Evolutionary conservation across 2,113 vertebrate genomes (phyloP).

Genomic region (Stegastes partitus): DNA sequence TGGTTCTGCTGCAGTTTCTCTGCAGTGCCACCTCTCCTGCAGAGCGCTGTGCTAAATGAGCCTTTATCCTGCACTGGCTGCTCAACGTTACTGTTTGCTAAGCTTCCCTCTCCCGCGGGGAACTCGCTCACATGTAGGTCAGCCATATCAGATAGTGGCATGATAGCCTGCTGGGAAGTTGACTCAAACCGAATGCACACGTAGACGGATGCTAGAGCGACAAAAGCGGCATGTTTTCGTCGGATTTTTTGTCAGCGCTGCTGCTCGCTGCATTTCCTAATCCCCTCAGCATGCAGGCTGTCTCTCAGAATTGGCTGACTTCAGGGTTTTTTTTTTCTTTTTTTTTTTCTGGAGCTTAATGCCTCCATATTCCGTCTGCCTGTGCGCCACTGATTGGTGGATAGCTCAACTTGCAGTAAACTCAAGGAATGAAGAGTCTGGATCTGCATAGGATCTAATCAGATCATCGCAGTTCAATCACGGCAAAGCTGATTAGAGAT

Average conservation of each 20-base stretch:
- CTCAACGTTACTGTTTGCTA: constrained; percentile 29
- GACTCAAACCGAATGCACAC: constrained; percentile 36
- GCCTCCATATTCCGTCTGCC: constrained; percentile 14
- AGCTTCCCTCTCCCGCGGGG: constrained; percentile 56
- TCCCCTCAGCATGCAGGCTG: constrained; percentile 33
- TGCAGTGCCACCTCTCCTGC: constrained; percentile 60
- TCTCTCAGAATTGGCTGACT: constrained; percentile 44
- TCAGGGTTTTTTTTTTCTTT: constrained; percentile 47
- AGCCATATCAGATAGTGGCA: constrained; percentile 63
- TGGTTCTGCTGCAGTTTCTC: constrained; percentile 51
- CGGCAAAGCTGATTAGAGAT: constrained; percentile 52
- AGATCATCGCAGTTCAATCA: constrained; percentile 47
- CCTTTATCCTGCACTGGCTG: constrained; percentile 45
- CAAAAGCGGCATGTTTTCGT: constrained; percentile 4
- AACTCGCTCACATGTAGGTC: constrained; percentile 76
- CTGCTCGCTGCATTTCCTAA: constrained; percentile 13
- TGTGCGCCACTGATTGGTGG: constrained; percentile 20
- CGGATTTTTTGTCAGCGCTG: not conserved
- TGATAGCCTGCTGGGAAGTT: constrained; percentile 51
- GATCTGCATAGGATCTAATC: constrained; percentile 39
- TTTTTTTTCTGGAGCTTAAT: constrained; percentile 23
- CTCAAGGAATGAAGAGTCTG: constrained; percentile 10
- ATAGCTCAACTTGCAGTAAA: constrained; percentile 31
- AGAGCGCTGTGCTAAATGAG: constrained; percentile 57
- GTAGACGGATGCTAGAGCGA: constrained; percentile 24